Percentiles rank a stretch among this genome's conserved stretches.
These are phyloP conservation scores for Ectemnius cavifrons DNA, from an alignment of 2,888 invertebrate genomes.

Conservation along the genomic window DNA sequence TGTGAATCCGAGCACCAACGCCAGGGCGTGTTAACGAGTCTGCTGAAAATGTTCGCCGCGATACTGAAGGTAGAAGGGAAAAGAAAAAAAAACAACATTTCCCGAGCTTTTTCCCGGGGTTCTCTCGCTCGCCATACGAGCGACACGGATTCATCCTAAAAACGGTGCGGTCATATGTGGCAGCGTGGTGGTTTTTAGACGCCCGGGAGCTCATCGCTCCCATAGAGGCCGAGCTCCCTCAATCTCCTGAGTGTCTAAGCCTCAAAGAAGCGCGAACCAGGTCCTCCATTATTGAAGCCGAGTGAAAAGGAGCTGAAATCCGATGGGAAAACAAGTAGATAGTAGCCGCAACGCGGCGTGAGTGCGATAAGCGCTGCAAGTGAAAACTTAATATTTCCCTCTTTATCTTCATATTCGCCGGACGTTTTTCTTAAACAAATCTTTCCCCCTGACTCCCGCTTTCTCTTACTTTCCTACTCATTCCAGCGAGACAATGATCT, in stretches of 20 bases:
- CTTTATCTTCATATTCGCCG: neutral
- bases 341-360: slow-evolving; percentile 9
- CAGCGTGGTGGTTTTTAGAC: slow-evolving; percentile 16
- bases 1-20: too few relatives aligned
- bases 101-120: neutral
- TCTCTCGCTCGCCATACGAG: neutral
- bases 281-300: slow-evolving; percentile 39
- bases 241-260: slow-evolving; percentile 45
- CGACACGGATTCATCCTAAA: neutral
- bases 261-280: slow-evolving; percentile 34
- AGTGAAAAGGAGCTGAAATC: slow-evolving; percentile 33
- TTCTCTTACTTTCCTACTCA: slow-evolving; percentile 9
- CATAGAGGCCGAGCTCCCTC: slow-evolving; percentile 32
- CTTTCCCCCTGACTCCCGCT: neutral
- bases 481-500: neutral
- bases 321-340: slow-evolving; percentile 44
- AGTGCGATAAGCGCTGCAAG: slow-evolving; percentile 38
- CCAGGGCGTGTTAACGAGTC: too few relatives aligned
- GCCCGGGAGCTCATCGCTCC: slow-evolving; percentile 36
- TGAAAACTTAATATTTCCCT: slow-evolving; percentile 47
- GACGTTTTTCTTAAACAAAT: slow-evolving; percentile 10
- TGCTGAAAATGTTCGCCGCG: too few relatives aligned
- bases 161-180: slow-evolving; percentile 1
- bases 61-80: too few relatives aligned
- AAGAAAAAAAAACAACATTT: too few relatives aligned